Evolutionary conservation across 2,797 vertebrate species (phyloP), one percentile per base, ranked within the genome.

Genomic region (Caiman crocodilus): DNA sequence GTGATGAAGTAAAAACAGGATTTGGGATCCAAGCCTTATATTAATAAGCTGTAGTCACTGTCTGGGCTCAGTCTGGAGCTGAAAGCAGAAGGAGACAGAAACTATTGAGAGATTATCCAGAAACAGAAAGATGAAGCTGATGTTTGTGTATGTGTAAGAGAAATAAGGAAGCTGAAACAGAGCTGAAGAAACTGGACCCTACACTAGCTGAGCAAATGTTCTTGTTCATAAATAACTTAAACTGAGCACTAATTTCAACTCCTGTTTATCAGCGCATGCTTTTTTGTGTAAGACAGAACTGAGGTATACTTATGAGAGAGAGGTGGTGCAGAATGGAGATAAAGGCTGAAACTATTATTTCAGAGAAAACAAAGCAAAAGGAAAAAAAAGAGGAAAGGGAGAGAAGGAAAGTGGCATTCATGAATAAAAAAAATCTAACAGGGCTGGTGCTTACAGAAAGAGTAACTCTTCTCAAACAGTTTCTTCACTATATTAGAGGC

Each of bases 11-110:
- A 32, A 94, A 87, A 79, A 81, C 1, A 20, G 14, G 6, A 23
- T 13, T 50, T 35, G 6, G 59, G 65, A 76, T 87, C 78, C 21
- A 69, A 57, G 21, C 59, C 86, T 3, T 1, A 4, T 14, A 56
- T n/a, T 82, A 42, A 2, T 93, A 35, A 63, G 67, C 92, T 87
- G n/a, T 90, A 60, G 87, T 91, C 25, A 32, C 13, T 82, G 28
- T 79, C 65, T 74, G 20, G 5, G 8, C 69, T 85, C 71, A 73
- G 80, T 71, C 18, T 84, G 90, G 59, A 92, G 18, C 35, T 83
- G 64, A 82, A 87, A 87, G 12, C 58, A 76, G 32, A 75, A 42
- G 57, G 77, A 85, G 28, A n/a, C 42, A 60, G 67, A 30, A 17
- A 65, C 75, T 64, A 15, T 56, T 42, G 58, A 88, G 61, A 85